Evolutionary conservation across 2,888 invertebrate species (phyloP).

Genomic region (Agriopis marginaria): DNA sequence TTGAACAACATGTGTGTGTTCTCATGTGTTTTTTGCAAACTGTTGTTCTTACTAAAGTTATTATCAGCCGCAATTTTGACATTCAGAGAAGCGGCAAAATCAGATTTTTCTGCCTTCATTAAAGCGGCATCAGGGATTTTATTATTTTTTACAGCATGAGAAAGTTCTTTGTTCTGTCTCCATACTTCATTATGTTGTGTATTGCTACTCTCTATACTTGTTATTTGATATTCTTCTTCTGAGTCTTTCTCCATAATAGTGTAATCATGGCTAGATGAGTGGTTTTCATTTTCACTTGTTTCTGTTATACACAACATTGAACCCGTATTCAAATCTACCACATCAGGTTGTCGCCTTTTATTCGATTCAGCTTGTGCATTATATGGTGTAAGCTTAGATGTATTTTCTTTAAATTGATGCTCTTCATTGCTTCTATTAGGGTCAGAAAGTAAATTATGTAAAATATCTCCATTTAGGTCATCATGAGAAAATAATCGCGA

Average conservation of each 20-base stretch:
- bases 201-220: neutral
- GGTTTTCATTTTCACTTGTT: constrained; percentile 2
- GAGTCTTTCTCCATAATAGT: constrained; percentile 2
- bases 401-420: neutral
- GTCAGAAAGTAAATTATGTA: neutral
- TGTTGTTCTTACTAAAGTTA: neutral
- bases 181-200: neutral
- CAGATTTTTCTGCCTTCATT: neutral
- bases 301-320: constrained; percentile 7
- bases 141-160: neutral
- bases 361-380: neutral
- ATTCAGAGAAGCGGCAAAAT: neutral
- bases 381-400: neutral
- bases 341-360: constrained; percentile 3
- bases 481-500: neutral
- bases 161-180: neutral
- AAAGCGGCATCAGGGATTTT: neutral
- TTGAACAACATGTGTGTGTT: neutral
- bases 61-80: neutral
- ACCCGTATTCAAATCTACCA: constrained; percentile 5
- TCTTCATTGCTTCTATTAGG: neutral
- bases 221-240: neutral
- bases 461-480: neutral
- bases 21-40: neutral
- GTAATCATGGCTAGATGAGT: neutral